phyloP scores from a whole-genome alignment of 2,888 invertebrate genomes.

The Ichneumon xanthorius region DNA sequence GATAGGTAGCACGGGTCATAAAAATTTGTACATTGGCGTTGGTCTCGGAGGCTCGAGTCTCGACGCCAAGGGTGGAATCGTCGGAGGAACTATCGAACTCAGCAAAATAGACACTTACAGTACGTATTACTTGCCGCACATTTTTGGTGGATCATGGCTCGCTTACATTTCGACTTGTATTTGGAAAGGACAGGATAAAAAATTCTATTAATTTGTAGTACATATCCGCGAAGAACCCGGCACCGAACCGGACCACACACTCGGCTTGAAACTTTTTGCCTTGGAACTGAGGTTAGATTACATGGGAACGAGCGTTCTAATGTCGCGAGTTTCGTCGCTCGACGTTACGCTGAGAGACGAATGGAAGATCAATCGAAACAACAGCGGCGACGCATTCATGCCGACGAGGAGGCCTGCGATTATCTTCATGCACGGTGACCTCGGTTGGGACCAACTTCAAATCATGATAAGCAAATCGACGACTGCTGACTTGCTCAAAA shows the following conservation, averaged over 20 bases:
- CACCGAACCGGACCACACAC: conserved; percentile 94
- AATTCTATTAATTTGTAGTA: conserved; percentile 85
- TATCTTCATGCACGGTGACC: conserved; percentile 96
- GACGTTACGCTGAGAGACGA: conserved; percentile 94
- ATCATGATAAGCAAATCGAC: conserved; percentile 98
- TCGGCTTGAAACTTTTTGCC: conserved; percentile 93
- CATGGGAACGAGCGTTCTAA: conserved; percentile 98
- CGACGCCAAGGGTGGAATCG: conserved; percentile 98
- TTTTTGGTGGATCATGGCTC: not conserved
- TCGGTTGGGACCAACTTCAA: conserved; percentile 98
- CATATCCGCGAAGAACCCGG: conserved; percentile 96
- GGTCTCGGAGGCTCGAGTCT: conserved; percentile 95
- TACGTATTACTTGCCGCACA: conserved; percentile 82
- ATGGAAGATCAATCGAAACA: conserved; percentile 90
- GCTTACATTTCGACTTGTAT: conserved; percentile 19
- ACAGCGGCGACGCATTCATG: conserved; percentile 86
- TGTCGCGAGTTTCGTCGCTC: conserved; percentile 94
- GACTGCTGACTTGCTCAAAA: conserved; percentile 97
- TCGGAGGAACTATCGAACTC: conserved; percentile 97
- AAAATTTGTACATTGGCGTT: conserved; percentile 95
- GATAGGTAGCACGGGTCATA: conserved; percentile 97
- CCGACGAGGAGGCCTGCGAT: conserved; percentile 92
- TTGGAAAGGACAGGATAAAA: conserved; percentile 12
- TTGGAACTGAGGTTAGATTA: conserved; percentile 97
- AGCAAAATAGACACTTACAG: conserved; percentile 94